These are phyloP conservation scores for Magallana gigas DNA, from an alignment of 1,140 invertebrate genomes.

Conservation along the genomic window DNA sequence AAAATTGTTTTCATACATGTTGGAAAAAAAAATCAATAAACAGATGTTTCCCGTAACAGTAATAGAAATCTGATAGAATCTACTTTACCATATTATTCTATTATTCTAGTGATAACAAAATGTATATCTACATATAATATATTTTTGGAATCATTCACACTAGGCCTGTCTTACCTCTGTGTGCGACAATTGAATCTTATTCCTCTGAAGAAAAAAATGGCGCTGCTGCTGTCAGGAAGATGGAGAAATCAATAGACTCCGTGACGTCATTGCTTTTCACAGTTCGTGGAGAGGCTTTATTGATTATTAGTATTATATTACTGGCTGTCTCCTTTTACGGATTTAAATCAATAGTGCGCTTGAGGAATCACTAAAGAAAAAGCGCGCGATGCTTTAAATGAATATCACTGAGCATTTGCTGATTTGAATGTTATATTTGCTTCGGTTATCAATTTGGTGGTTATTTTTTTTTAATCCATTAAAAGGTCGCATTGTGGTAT, in stretches of 20 bases:
- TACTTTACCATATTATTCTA: no score
- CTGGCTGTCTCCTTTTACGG: background rate
- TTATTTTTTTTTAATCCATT: no score
- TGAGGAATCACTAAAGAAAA: background rate
- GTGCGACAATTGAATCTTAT: background rate
- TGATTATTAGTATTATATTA: constrained; percentile 6
- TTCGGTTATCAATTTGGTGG: no score
- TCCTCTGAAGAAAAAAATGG: background rate
- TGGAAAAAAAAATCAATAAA: no score
- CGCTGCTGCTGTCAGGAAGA: constrained; percentile 6
- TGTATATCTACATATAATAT: no score
- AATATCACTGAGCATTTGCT: background rate
- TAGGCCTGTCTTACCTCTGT: background rate
- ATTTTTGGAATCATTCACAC: no score
- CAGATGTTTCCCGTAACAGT: no score
- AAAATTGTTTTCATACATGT: no score
- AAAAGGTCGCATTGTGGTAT: no score
- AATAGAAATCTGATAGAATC: no score
- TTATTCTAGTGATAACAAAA: no score
- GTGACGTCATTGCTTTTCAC: constrained; percentile 21
- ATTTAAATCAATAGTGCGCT: background rate
- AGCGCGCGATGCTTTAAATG: background rate
- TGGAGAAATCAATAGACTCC: constrained; percentile 2
- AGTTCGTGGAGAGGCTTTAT: background rate
- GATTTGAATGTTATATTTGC: background rate